Base-by-base conservation (phyloP, 2,888 invertebrate species). In the Trachelus troglodyta region DNA sequence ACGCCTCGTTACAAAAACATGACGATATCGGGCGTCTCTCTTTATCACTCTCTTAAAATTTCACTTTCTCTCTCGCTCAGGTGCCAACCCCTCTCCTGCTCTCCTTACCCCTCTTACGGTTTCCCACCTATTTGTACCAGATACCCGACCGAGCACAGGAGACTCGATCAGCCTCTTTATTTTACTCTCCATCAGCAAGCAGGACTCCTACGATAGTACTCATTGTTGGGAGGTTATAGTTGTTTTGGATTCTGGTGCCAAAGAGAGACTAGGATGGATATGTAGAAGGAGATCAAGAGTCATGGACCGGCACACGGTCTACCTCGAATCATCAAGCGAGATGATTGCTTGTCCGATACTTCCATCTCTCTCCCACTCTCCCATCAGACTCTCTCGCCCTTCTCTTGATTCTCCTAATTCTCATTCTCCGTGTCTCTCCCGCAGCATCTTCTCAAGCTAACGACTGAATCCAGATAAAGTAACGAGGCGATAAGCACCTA, bases 291-390 rank as follows among this genome's bases (percentile, higher is more conserved):
- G 73, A n/a, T 33, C 31, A 37, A 37, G 37, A 37, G 76, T 33
- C 34, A 34, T 9, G 34, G 74, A 37, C 73, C 37, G 73, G 35
- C 12, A 74, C 12, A n/a, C 68, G 40, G 33, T 69, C 31, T 69
- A 23, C 34, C 33, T 40, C 69, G 35, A 77, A 75, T 77, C 75
- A 77, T 75, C 75, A 40, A 75, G 37, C 40, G 71, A 71, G 75
- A 34, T 35, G 75, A 77, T 75, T 74, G 69, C 69, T 34, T 31
- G 69, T 71, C 31, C 31, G 75, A 37, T 75, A 11, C 68, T 34
- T 34, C 23, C 23, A 33, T 74, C n/a, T 68, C 73, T 33, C 69
- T 9, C 34, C 15, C 69, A 56, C 74, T 69, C n/a, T 23, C 69
- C 9, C 37, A 68, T 34, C 34, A 9, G 6, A n/a, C 68, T 56